Evolutionary conservation across 2,797 vertebrate species (phyloP).

Genomic region (Pteropus rufus): DNA sequence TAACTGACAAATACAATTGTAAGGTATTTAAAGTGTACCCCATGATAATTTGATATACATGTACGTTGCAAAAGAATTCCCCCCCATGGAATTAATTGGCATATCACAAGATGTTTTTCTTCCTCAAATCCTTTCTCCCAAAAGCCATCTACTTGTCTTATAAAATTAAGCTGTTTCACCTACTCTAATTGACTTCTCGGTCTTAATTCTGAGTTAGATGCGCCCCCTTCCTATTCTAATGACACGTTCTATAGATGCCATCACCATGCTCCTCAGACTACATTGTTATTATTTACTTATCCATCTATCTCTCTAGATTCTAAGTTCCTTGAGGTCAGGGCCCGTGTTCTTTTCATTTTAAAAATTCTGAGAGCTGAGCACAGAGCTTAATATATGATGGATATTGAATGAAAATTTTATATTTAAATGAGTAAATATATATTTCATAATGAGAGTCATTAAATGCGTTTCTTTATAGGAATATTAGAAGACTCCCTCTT

Average conservation of each 20-base stretch:
- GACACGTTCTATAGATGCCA: not conserved
- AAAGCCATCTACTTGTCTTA: not conserved
- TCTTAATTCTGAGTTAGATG: not conserved
- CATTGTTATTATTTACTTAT: not conserved
- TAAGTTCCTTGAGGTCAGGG: not conserved
- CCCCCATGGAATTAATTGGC: not conserved
- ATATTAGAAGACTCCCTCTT: conserved; percentile 38
- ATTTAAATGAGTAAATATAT: conserved; percentile 9
- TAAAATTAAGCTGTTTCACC: not conserved
- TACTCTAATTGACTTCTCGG: not conserved
- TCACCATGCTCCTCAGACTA: not conserved
- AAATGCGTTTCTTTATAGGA: not conserved
- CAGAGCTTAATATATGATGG: not conserved
- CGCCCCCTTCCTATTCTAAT: not conserved
- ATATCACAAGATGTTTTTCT: not conserved
- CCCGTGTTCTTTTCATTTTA: not conserved
- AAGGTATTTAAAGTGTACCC: not conserved
- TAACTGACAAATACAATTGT: not conserved
- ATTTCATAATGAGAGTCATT: conserved; percentile 13
- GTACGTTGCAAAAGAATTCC: not conserved
- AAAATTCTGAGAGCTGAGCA: not conserved
- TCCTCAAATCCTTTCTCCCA: not conserved
- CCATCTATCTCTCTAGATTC: not conserved
- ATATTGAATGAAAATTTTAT: not conserved
- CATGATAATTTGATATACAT: not conserved